Base-by-base conservation (phyloP, 2,888 invertebrate genomes). In the Julus scanicus region DNA sequence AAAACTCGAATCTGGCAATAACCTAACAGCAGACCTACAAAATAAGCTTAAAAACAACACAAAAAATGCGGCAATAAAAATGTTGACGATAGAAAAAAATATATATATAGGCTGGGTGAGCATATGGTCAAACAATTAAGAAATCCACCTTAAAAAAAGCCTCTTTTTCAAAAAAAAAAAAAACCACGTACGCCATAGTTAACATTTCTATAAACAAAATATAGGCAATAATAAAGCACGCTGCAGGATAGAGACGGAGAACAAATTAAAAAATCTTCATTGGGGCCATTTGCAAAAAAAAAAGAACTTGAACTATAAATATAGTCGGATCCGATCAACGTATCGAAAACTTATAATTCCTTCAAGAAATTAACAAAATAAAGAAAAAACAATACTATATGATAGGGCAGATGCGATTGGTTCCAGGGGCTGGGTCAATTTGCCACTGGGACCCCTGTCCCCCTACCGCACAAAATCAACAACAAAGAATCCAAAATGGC, bases 41-140 rank as follows among this genome's bases (percentile, higher is more conserved):
- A 37, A 80, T 44, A 53, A 80, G 80, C 80, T 80, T 80, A 80
- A 80, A 80, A 80, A 80, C 80, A 71, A 80, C 80, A 80, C 37
- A 80, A 80, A 80, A 13, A 11, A 20, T 8, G 20, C 11, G 11
- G 29, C 13, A 15, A 80, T 29, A 80, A 80, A 80, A 80, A 80
- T 39, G 80, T 3, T 80, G 80, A 39, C 37, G 80, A 80, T 80
- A 39, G 37, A 37, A 37, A 80, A 80, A 80, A 37, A 44, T 44
- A 44, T 5, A 44, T 44, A 44, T 44, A n/a, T 39, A 80, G 37
- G 80, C 80, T 29, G 80, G 80, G 37, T 80, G 37, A 80, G 80
- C 29, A 37, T 37, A 80, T 29, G 29, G 71, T 71, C 71, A 71
- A 71, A 71, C 71, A 71, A 71, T 71, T 71, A 71, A 71, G 71